Conservation (phyloP, 2,113 vertebrate species). For the Xenopus borealis region DNA sequence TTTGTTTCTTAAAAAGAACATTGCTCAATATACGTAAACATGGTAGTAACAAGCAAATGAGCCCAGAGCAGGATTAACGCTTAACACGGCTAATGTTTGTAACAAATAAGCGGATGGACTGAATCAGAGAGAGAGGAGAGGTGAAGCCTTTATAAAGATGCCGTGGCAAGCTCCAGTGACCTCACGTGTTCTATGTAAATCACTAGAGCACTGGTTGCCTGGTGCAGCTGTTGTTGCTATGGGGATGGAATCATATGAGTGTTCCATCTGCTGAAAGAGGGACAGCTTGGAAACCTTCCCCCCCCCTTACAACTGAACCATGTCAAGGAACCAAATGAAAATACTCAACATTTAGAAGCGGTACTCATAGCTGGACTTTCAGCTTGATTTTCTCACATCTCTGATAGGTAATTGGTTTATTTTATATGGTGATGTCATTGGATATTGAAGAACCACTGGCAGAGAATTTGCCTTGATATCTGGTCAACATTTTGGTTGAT, state of each 20-base stretch:
- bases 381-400: no score
- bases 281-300: conserved; percentile 56
- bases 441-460: no score
- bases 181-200: conserved; percentile 55
- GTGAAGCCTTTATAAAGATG: conserved; percentile 20
- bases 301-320: conserved; percentile 41
- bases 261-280: conserved; percentile 58
- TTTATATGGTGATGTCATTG: no score
- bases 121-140: background rate
- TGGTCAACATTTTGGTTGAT: no score
- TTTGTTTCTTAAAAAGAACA: background rate
- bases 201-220: conserved; percentile 51
- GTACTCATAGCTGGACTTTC: no score
- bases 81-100: background rate
- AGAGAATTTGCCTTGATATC: no score
- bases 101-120: no score
- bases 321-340: conserved; percentile 50
- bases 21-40: background rate
- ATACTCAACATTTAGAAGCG: conserved; percentile 40
- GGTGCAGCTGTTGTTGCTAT: conserved; percentile 55
- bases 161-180: conserved; percentile 48
- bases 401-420: no score
- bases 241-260: conserved; percentile 57
- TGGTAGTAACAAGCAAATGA: background rate
- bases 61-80: background rate